Evolutionary conservation across 2,888 invertebrate genomes (phyloP), one percentile per base, ranked within the genome.

Genomic region (Encarsia formosa): DNA sequence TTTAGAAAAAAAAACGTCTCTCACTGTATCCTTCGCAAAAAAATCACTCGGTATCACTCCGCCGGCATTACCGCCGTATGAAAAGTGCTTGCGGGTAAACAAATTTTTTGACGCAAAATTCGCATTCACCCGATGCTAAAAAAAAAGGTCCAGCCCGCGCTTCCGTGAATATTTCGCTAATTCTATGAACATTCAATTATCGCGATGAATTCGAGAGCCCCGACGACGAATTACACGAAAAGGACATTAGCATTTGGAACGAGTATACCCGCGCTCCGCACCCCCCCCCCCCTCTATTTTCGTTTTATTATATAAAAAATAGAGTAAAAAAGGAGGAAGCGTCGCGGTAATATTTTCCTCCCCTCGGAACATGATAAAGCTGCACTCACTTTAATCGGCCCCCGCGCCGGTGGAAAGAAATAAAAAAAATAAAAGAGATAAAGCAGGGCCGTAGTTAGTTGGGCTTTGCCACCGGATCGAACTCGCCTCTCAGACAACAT

Each of bases 401-500:
- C n/a, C n/a, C n/a, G n/a, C n/a, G n/a, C n/a, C n/a, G n/a, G n/a
- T 57, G 59, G 54, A 52, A 58, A 56, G 59, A 59, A 59, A 50
- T 52, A 51, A 50, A 54, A 48, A 49, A 46, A 37, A 16, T 42
- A 49, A 45, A 38, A 18, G 11, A 40, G 24, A 4, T 18, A 22
- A 15, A n/a, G 22, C 35, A 26, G 35, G 32, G 20, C 24, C 29
- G 16, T 13, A 26, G 11, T 34, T 26, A 38, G 41, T 16, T 26
- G 45, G 24, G 49, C 26, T n/a, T n/a, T n/a, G 60, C 60, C 65
- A 63, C 63, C 63, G 67, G 66, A 68, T 68, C 66, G 67, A 67
- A n/a, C n/a, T n/a, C n/a, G n/a, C n/a, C n/a, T n/a, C 65, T 67
- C 66, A 64, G 66, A 62, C 63, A 63, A 66, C 66, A 65, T 62